Conservation (phyloP, 1,140 invertebrate genomes). For the Drosophila pachea region DNA sequence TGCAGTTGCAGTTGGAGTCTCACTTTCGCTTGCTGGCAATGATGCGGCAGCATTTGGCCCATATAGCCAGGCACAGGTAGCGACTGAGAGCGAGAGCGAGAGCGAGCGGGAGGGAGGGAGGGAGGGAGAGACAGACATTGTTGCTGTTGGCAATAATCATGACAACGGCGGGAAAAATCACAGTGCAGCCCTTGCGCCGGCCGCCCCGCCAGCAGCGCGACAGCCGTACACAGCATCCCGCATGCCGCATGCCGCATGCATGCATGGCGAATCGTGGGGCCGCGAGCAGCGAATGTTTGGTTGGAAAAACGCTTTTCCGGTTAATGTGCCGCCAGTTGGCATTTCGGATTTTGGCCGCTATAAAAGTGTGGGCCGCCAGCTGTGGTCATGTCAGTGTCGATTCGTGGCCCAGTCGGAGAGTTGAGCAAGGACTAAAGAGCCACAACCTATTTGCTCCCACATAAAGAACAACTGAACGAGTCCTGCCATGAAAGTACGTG, state of each 20-base stretch:
- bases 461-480: not conserved
- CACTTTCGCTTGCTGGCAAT: slow-evolving; percentile 51
- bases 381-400: slow-evolving; percentile 65
- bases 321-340: slow-evolving; percentile 41
- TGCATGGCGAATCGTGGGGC: slow-evolving; percentile 19
- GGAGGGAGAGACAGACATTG: not conserved
- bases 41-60: slow-evolving; percentile 51
- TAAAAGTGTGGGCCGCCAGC: slow-evolving; percentile 52
- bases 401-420: slow-evolving; percentile 40
- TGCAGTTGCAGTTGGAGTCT: slow-evolving; percentile 13
- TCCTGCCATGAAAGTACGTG: slow-evolving; percentile 65
- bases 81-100: not conserved
- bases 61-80: slow-evolving; percentile 22
- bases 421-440: slow-evolving; percentile 16
- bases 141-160: slow-evolving; percentile 31
- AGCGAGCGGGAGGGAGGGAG: no score
- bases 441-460: not conserved
- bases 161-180: slow-evolving; percentile 38
- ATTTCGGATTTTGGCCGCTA: slow-evolving; percentile 38
- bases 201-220: no score
- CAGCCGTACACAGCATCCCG: no score
- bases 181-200: slow-evolving; percentile 1
- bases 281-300: slow-evolving; percentile 27
- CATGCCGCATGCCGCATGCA: not conserved
- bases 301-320: slow-evolving; percentile 45